These are phyloP conservation scores for Zaprionus capensis DNA, from an alignment of 1,140 invertebrate species.

Conservation along the genomic window DNA sequence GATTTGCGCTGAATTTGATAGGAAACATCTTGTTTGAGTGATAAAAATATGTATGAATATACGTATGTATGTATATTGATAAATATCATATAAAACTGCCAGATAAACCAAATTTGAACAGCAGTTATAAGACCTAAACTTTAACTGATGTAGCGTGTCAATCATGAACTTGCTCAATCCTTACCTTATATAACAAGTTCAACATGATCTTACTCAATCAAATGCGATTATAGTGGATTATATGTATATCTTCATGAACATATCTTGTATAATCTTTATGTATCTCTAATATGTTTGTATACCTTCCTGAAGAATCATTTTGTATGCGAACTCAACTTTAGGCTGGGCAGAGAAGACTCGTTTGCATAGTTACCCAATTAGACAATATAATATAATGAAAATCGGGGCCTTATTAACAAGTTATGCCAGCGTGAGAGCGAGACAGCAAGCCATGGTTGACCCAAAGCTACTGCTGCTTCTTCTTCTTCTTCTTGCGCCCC, in stretches of 20 bases:
- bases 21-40: too few relatives aligned
- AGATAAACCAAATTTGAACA: too few relatives aligned
- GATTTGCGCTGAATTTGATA: too few relatives aligned
- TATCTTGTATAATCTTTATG: background rate
- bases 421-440: background rate
- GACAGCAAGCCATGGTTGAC: background rate
- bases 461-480: background rate
- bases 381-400: constrained; percentile 4
- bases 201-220: background rate
- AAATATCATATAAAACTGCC: too few relatives aligned
- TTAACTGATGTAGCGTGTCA: too few relatives aligned
- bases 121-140: too few relatives aligned
- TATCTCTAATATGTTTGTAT: background rate
- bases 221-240: background rate
- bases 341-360: background rate
- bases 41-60: too few relatives aligned
- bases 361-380: constrained; percentile 5
- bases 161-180: background rate
- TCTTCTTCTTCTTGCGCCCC: too few relatives aligned
- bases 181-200: background rate
- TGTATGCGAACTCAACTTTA: background rate
- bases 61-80: too few relatives aligned
- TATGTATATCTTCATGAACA: background rate
- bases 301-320: background rate
- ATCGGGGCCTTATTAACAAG: constrained; percentile 1